Conservation (phyloP, 2,113 vertebrate species). For the Pteropus alecto region DNA sequence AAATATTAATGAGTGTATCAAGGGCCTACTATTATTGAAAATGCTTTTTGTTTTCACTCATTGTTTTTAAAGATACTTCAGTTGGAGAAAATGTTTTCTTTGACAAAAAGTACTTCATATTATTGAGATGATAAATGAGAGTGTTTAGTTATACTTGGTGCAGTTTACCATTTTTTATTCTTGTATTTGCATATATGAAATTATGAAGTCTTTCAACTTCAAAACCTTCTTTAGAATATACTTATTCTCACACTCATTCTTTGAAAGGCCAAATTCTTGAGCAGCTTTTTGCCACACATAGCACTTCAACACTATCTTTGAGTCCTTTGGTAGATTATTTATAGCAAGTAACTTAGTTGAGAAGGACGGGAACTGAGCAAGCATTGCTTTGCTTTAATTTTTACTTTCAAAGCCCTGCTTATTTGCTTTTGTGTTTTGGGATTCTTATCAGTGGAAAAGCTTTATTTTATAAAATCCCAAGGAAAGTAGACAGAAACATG, state of each 20-base stretch:
- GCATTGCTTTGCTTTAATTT: neutral
- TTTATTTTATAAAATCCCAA: constrained; percentile 5
- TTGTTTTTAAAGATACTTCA: neutral
- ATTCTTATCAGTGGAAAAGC: neutral
- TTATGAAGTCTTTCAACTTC: neutral
- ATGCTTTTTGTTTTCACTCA: neutral
- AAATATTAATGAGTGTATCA: neutral
- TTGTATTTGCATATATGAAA: neutral
- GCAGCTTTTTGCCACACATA: neutral
- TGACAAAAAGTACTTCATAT: neutral
- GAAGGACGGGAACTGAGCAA: neutral
- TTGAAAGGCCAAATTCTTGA: neutral
- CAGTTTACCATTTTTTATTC: neutral
- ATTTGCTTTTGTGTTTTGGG: constrained; percentile 1
- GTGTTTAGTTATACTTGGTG: neutral
- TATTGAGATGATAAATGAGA: neutral
- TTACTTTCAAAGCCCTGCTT: neutral
- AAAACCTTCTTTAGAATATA: neutral
- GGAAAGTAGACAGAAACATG: neutral
- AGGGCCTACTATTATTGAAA: neutral
- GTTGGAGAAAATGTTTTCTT: constrained; percentile 46
- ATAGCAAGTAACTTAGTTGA: neutral
- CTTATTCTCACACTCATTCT: neutral
- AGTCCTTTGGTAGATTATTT: neutral
- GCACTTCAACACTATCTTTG: constrained; percentile 1